Conservation (phyloP, 2,113 vertebrate species). For the Machaerirhynchus nigripectus region DNA sequence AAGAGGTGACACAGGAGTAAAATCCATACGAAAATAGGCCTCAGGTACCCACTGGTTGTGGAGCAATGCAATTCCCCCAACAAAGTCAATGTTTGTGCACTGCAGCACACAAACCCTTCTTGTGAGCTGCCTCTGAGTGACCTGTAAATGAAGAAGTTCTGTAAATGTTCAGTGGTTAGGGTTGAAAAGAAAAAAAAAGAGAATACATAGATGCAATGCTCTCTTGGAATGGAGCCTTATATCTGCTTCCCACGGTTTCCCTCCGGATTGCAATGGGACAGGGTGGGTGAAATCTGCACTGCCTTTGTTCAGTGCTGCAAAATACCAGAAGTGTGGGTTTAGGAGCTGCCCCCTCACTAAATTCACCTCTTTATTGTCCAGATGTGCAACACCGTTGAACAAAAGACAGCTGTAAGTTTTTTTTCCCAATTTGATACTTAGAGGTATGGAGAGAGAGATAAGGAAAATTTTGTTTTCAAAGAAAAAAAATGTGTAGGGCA, state of each 20-base stretch:
- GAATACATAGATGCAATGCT: rapidly evolving
- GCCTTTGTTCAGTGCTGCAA: neutral
- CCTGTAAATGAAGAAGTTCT: neutral
- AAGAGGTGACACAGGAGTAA: neutral
- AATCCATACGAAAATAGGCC: neutral
- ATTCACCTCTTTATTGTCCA: neutral
- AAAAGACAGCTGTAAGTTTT: neutral
- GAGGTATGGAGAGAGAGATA: neutral
- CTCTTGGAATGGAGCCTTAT: neutral
- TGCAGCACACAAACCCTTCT: neutral
- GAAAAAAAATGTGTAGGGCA: neutral
- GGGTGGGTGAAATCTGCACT: neutral
- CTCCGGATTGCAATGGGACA: rapidly evolving
- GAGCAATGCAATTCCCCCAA: rapidly evolving
- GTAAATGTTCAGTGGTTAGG: neutral
- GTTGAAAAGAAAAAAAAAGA: too few relatives aligned
- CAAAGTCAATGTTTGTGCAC: rapidly evolving
- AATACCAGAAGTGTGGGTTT: neutral
- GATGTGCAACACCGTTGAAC: rapidly evolving
- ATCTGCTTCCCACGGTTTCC: neutral
- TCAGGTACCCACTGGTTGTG: too few relatives aligned
- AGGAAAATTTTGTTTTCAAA: neutral
- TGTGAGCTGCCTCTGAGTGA: neutral
- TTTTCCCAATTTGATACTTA: neutral
- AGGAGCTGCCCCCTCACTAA: neutral